Evolutionary conservation across 64 coral and sea anemone species (phyloP), one percentile per base, ranked within the genome.

Genomic region (Astreopora myriophthalma): DNA sequence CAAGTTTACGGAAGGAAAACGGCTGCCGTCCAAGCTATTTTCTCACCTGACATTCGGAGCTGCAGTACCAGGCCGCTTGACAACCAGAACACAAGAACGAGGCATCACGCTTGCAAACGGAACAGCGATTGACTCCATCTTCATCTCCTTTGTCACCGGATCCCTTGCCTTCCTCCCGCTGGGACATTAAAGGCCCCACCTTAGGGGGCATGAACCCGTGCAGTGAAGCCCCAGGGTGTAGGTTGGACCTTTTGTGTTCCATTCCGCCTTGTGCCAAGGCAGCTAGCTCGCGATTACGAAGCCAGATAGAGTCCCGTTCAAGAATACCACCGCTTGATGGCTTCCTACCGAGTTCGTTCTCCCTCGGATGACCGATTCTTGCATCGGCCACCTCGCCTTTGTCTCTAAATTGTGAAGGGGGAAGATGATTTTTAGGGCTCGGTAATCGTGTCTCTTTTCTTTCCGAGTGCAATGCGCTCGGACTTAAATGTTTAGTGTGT

Each of bases 81-180:
- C 95, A 97, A 13, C 95, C 95, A 74, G 95, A 97, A 82, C 95
- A 97, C 60, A 97, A 79, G 65, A 97, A 97, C 16, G 95, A 94
- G 16, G 95, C 95, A 72, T 97, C 95, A 61, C 95, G 82, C 20
- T 97, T 97, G 29, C 95, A 97, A 73, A 97, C 95, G 8, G 91
- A 94, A 13, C 95, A 97, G 29, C 86, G 80, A 69, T 97, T 97
- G 1, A 90, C 81, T 32, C 87, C 79, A 29, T 86, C 85, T 14
- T 97, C 87, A 20, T 94, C 87, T 11, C 67, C 49, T 20, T 86
- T 89, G 28, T 60, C 85, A 1, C 52, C 25, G 2, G 82, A 55
- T 0, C 73, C 71, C 13, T 76, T 88, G 6, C 55, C 79, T n/a
- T 48, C 61, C 6, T 86, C 91, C 11, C 91, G 79, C 42, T 74